These are phyloP conservation scores for Nemurella pictetii DNA, from an alignment of 2,888 invertebrate species.

Conservation along the genomic window DNA sequence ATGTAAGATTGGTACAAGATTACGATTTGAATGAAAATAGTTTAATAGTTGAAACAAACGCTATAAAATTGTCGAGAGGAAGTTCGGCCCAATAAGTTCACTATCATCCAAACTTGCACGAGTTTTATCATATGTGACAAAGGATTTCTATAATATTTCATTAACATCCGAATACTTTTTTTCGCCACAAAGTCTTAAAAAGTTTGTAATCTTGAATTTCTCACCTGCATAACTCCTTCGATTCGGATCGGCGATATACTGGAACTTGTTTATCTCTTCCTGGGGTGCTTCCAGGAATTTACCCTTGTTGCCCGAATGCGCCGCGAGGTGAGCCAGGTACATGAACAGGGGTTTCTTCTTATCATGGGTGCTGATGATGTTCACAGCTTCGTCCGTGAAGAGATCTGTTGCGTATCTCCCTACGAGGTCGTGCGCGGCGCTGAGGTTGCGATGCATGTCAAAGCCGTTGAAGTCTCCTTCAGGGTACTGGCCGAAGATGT, in stretches of 20 bases:
- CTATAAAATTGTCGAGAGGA: not conserved
- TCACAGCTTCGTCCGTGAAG: constrained; percentile 54
- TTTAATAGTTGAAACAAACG: no score
- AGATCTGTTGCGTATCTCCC: constrained; percentile 56
- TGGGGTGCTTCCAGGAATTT: constrained; percentile 69
- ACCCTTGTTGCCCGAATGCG: constrained; percentile 74
- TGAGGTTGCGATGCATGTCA: constrained; percentile 53
- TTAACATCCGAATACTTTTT: no score
- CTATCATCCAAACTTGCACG: not conserved
- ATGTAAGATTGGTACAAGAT: not conserved
- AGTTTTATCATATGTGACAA: not conserved
- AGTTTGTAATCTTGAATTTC: not conserved
- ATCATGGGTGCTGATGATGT: constrained; percentile 51
- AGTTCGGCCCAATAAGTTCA: not conserved
- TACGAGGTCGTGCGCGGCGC: constrained; percentile 49
- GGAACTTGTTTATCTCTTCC: constrained; percentile 67
- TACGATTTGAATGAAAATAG: not conserved
- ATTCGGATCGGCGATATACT: constrained; percentile 67
- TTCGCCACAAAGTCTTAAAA: no score
- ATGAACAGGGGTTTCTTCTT: constrained; percentile 69
- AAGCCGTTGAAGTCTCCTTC: constrained; percentile 49
- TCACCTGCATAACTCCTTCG: constrained; percentile 75
- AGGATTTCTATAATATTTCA: no score
- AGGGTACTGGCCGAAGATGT: no score
- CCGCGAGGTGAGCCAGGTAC: constrained; percentile 76